Evolutionary conservation across 2,113 vertebrate genomes (phyloP).

Genomic region (Heteronetta atricapilla): DNA sequence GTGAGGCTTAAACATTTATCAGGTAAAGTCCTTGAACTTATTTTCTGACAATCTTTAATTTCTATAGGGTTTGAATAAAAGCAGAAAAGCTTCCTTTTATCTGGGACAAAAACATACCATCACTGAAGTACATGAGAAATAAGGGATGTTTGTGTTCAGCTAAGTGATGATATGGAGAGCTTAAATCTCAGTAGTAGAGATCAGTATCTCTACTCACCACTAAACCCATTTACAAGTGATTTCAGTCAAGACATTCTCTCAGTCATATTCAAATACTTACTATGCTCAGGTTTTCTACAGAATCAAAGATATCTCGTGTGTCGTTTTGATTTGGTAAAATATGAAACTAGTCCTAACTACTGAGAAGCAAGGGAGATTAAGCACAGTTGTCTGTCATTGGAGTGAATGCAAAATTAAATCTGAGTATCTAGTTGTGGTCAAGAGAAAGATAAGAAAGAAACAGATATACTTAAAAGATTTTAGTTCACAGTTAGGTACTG

Average conservation of each 20-base stretch:
- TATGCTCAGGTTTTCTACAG: neutral
- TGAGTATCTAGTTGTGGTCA: neutral
- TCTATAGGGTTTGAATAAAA: neutral
- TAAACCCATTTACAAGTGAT: neutral
- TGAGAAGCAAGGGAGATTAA: neutral
- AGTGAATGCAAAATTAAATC: neutral
- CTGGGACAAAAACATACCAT: neutral
- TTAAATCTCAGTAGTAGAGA: neutral
- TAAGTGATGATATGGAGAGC: neutral
- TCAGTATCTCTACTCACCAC: neutral
- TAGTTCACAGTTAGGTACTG: neutral
- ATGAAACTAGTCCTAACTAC: neutral
- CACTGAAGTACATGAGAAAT: neutral
- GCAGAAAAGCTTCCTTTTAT: neutral
- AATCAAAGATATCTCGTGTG: neutral
- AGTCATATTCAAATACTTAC: neutral
- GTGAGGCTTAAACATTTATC: neutral
- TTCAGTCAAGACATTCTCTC: neutral
- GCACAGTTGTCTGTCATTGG: neutral
- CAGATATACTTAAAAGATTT: neutral
- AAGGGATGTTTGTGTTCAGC: fast-evolving
- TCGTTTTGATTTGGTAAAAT: neutral
- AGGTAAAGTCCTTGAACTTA: neutral
- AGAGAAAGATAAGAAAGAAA: neutral
- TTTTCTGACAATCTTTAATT: constrained; percentile 21